phyloP scores from a whole-genome alignment of 2,113 vertebrate species.

The Campylomormyrus numenius region DNA sequence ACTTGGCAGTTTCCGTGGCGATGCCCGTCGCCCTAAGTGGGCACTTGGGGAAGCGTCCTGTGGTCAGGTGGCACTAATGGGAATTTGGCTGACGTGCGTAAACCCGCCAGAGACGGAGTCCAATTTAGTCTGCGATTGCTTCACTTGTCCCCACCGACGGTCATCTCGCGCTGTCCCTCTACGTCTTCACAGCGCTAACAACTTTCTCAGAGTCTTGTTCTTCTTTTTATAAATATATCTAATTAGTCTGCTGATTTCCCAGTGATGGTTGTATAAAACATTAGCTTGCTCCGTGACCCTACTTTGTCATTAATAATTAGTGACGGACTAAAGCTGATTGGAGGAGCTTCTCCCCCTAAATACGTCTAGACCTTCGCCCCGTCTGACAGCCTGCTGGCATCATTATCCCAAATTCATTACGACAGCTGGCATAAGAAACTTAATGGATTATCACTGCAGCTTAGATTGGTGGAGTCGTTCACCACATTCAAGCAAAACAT shows the following conservation, averaged over 20 bases:
- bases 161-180: not conserved
- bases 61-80: not conserved
- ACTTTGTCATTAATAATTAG: not conserved
- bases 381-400: not conserved
- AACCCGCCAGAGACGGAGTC: not conserved
- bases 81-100: not conserved
- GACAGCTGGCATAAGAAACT: not conserved
- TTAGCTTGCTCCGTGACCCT: not conserved
- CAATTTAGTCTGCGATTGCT: not conserved
- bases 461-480: not conserved
- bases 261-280: not conserved
- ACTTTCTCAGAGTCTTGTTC: not conserved
- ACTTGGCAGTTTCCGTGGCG: too few relatives aligned
- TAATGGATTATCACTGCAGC: not conserved
- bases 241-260: not conserved
- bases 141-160: not conserved
- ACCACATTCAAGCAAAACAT: not conserved
- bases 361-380: not conserved
- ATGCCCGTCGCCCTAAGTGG: not conserved
- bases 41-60: not conserved
- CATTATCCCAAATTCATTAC: not conserved
- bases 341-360: not conserved
- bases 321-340: not conserved
- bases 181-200: not conserved
- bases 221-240: not conserved